Conservation (phyloP, 2,113 vertebrate genomes). For the Sminthopsis crassicaudata region DNA sequence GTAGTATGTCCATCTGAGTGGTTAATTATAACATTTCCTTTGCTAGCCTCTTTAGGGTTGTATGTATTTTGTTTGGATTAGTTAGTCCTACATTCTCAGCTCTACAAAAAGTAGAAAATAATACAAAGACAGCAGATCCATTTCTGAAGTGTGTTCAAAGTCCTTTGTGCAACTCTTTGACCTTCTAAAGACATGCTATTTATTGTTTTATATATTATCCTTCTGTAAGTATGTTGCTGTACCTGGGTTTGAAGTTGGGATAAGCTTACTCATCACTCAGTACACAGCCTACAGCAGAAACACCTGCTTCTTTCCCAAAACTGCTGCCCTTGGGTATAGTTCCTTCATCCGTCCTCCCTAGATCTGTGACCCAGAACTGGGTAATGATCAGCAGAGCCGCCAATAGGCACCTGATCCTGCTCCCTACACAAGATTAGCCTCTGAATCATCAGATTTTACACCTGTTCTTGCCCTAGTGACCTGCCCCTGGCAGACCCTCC, state of each 20-base stretch:
- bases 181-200: neutral
- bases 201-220: neutral
- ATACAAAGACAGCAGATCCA: neutral
- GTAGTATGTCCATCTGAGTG: conserved; percentile 87
- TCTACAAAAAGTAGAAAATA: conserved; percentile 56
- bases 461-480: too few relatives aligned
- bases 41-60: conserved; percentile 90
- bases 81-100: conserved; percentile 83
- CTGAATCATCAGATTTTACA: too few relatives aligned
- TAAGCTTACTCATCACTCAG: too few relatives aligned
- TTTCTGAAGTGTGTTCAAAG: neutral
- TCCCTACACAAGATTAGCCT: too few relatives aligned
- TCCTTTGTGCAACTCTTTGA: neutral
- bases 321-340: too few relatives aligned
- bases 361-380: too few relatives aligned
- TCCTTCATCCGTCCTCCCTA: too few relatives aligned
- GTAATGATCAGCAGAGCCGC: too few relatives aligned
- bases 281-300: too few relatives aligned
- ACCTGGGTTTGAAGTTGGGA: neutral
- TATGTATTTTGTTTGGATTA: conserved; percentile 89
- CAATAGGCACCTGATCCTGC: too few relatives aligned
- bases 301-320: too few relatives aligned
- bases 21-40: conserved; percentile 89
- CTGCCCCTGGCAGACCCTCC: too few relatives aligned
- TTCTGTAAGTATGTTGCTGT: neutral